These are phyloP conservation scores for Cotesia typhae DNA, from an alignment of 1,140 invertebrate genomes.

Conservation along the genomic window DNA sequence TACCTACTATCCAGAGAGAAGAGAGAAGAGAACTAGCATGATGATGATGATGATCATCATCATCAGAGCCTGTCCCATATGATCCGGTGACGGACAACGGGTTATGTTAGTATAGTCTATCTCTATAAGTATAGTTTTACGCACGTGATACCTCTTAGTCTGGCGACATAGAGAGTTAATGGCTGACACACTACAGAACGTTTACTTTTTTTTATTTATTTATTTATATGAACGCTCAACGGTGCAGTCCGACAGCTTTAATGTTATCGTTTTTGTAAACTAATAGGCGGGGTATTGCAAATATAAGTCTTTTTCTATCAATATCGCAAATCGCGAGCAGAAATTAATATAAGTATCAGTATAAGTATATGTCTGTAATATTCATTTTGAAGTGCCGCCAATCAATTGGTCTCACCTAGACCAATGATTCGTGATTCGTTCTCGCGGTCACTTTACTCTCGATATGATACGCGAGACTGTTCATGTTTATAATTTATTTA, in stretches of 20 bases:
- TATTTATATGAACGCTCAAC: neutral
- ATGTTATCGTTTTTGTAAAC: constrained; percentile 14
- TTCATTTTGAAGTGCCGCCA: neutral
- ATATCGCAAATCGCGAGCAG: no score
- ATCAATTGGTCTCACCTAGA: constrained; percentile 17
- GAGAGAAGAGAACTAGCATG: no score
- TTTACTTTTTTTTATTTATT: constrained; percentile 38
- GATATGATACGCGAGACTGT: neutral
- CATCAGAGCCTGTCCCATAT: neutral
- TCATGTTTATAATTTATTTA: no score
- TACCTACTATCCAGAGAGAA: neutral
- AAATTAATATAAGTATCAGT: no score
- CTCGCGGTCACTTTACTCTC: constrained; percentile 1
- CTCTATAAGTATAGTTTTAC: constrained; percentile 13
- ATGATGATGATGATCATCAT: neutral
- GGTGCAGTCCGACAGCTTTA: neutral
- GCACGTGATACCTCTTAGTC: constrained; percentile 42
- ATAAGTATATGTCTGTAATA: neutral
- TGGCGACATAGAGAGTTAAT: constrained; percentile 46
- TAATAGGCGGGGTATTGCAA: constrained; percentile 5
- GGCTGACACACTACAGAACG: constrained; percentile 39
- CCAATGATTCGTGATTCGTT: constrained; percentile 19
- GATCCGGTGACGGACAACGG: neutral
- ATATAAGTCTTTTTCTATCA: constrained; percentile 1
- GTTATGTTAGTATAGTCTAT: no score